Conservation (phyloP, 2,888 invertebrate genomes). For the Neoaliturus tenellus region DNA sequence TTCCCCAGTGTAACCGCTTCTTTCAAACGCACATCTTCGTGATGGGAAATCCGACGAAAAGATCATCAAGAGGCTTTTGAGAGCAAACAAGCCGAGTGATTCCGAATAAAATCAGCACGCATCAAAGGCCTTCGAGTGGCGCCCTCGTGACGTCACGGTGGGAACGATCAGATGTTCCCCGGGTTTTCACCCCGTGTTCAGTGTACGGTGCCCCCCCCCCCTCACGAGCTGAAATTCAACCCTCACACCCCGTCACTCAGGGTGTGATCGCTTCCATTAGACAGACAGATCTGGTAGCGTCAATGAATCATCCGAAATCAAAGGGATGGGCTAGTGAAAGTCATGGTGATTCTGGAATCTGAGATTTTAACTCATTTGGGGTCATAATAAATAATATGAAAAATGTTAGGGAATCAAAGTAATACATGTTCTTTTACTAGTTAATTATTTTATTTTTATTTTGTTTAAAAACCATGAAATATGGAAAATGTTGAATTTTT, state of each 20-base stretch:
- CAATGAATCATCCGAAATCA: neutral
- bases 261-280: conserved; percentile 9
- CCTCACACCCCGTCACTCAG: neutral
- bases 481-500: too few relatives aligned
- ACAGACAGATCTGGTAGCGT: neutral
- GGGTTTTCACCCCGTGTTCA: too few relatives aligned
- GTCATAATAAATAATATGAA: too few relatives aligned
- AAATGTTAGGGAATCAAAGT: too few relatives aligned
- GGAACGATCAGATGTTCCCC: conserved; percentile 17
- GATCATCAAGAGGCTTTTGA: neutral
- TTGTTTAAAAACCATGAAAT: too few relatives aligned
- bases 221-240: too few relatives aligned
- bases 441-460: too few relatives aligned
- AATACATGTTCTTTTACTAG: too few relatives aligned
- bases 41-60: neutral
- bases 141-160: conserved; percentile 20
- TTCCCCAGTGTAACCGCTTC: neutral
- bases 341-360: neutral
- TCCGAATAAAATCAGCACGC: conserved; percentile 23
- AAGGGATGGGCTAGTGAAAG: neutral
- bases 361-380: too few relatives aligned
- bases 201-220: too few relatives aligned
- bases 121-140: neutral
- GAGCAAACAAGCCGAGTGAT: neutral
- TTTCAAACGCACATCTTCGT: neutral